Conservation (phyloP, 2,888 invertebrate species). For the Ormyrus thymus region DNA sequence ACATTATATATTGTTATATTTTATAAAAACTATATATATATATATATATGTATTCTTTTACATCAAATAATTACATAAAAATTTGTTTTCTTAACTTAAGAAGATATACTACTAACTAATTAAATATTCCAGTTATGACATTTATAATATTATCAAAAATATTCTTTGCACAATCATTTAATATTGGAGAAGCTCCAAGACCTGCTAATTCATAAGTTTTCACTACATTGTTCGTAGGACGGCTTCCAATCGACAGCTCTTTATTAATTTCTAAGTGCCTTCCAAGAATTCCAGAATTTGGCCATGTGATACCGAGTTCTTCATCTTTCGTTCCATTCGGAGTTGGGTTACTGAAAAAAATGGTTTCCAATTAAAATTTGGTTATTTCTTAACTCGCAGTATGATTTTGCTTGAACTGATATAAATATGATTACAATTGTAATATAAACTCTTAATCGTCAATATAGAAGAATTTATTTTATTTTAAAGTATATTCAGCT, state of each 20-base stretch:
- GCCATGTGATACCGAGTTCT: conserved; percentile 55
- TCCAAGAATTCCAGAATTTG: conserved; percentile 53
- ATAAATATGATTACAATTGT: background rate
- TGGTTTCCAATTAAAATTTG: background rate
- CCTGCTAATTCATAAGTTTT: conserved; percentile 22
- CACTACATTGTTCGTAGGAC: conserved; percentile 35
- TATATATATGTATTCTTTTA: too few species aligned
- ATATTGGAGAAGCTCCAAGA: conserved; percentile 27
- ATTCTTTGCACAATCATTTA: conserved; percentile 43
- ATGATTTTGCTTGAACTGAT: background rate
- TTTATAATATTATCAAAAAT: background rate
- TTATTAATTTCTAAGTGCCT: conserved; percentile 54
- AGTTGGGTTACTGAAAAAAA: conserved; percentile 60
- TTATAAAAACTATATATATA: too few species aligned
- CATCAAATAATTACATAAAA: too few species aligned
- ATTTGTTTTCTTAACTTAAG: too few species aligned
- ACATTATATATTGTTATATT: too few species aligned
- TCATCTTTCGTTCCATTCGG: conserved; percentile 43
- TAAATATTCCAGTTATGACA: background rate
- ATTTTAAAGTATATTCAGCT: too few species aligned
- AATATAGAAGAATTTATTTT: too few species aligned
- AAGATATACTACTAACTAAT: too few species aligned
- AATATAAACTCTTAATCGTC: too few species aligned
- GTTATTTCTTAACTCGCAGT: background rate
- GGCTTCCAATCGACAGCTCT: conserved; percentile 18